These are phyloP conservation scores for Spialia ferax DNA, from an alignment of 2,888 invertebrate species.

Conservation along the genomic window DNA sequence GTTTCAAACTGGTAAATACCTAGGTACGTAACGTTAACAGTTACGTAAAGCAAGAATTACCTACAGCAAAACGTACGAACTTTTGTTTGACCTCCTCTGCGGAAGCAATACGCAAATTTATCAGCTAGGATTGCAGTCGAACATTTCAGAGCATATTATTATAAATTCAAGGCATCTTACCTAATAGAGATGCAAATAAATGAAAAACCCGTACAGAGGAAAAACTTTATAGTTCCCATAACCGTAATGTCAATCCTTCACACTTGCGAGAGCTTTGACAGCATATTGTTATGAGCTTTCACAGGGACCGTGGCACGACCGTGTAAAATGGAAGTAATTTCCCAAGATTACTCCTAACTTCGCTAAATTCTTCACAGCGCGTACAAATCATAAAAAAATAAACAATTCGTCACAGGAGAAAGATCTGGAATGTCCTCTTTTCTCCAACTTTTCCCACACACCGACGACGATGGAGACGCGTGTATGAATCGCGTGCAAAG, in stretches of 20 bases:
- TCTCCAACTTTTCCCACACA: conserved; percentile 18
- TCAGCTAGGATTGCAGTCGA: too few relatives aligned
- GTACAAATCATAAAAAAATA: neutral
- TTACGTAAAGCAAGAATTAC: neutral
- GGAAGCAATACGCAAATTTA: too few relatives aligned
- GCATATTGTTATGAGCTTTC: neutral
- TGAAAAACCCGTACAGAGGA: neutral
- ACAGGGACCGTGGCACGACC: neutral
- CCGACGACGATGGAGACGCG: conserved; percentile 13
- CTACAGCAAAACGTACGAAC: too few relatives aligned
- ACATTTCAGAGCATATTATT: too few relatives aligned
- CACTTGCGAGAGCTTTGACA: neutral
- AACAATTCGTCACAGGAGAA: neutral
- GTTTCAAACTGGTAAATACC: neutral
- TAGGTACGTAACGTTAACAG: too few relatives aligned
- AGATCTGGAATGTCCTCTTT: neutral
- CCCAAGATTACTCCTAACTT: neutral
- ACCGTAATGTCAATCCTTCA: neutral
- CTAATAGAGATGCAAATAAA: neutral
- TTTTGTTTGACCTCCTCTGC: too few relatives aligned
- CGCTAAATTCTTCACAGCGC: neutral
- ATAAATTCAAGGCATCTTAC: too few relatives aligned
- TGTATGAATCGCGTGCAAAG: conserved; percentile 59
- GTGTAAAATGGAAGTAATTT: neutral
- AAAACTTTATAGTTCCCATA: neutral